Base-by-base conservation (phyloP, 1,140 invertebrate genomes). In the Phymastichus coffea region DNA sequence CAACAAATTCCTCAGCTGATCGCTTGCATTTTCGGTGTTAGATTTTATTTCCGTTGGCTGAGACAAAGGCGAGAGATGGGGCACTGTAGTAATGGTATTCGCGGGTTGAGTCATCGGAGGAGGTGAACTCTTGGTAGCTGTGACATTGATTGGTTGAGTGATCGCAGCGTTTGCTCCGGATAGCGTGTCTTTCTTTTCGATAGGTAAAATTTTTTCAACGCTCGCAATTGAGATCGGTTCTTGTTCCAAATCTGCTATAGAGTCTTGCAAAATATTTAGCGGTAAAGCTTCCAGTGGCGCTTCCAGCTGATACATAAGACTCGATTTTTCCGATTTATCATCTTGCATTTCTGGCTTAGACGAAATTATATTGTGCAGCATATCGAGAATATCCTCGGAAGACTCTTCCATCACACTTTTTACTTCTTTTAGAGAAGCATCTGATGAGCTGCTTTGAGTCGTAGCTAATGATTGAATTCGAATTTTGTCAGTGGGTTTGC, bases 41-140 rank as follows among this genome's bases (percentile, higher is more conserved):
- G 85, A 85, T 4, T 86, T 87, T 14, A 89, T 73, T 64, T 89
- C 87, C 0, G 85, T 83, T 0, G 87, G 87, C 71, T 88, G 86
- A 0, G 87, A 88, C 1, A 89, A 64, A 0, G 87, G 87, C 1
- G 87, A 88, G 4, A 88, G 71, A 70, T 88, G 86, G 2, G 87
- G 85, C 30, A 87, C 74, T 14, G 80, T 78, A 15, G 84, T 82
- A n/a, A n/a, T n/a, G 4, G 82, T 71, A 23, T 65, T 61, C 49
- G 64, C 66, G 2, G 60, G 8, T 17, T 12, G 10, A 17, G 38
- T 8, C 10, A 17, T 17, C 30, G 30, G 44, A 2, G 51, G 3
- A 7, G 69, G 44, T 10, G 70, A 47, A 41, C 54, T 67, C 37
- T 68, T 72, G n/a, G 15, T 6, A 40, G 17, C 43, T 66, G 67